Percentiles rank a stretch among this genome's conserved stretches.
phyloP scores from a whole-genome alignment of 2,797 vertebrate genomes.

The Mormyrus proboscirostris region DNA sequence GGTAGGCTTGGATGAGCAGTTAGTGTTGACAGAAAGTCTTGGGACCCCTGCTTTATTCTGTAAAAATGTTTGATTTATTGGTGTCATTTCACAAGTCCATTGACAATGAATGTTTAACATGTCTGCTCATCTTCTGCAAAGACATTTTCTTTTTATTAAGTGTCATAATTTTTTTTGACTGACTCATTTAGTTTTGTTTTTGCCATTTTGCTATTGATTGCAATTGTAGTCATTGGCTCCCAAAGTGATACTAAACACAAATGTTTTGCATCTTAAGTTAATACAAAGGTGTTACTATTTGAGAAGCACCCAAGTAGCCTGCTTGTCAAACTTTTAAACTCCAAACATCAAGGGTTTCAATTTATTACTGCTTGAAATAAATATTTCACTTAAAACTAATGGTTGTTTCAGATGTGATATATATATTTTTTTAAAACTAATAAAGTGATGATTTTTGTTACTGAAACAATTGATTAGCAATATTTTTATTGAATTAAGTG shows the following conservation, averaged over 20 bases:
- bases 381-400: not conserved
- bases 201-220: not conserved
- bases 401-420: not conserved
- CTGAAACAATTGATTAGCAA: not conserved
- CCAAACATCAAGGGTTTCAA: not conserved
- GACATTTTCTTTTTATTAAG: not conserved
- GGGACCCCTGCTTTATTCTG: not conserved
- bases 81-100: not conserved
- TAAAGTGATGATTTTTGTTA: not conserved
- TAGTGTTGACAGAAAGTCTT: not conserved
- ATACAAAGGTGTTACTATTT: not conserved
- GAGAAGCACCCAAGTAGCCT: not conserved
- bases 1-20: not conserved
- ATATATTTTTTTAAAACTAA: not conserved
- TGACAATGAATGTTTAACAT: not conserved
- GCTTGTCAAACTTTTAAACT: not conserved
- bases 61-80: not conserved
- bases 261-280: not conserved
- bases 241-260: not conserved
- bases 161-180: not conserved
- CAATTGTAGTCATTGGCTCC: not conserved
- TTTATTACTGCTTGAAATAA: not conserved
- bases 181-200: not conserved
- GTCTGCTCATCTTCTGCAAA: not conserved
- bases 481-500: not conserved